A percentile compares a stretch with the other conserved stretches of the same genome.
Evolutionary conservation across 2,113 vertebrate species (phyloP).

Genomic region (Vanacampus margaritifer): DNA sequence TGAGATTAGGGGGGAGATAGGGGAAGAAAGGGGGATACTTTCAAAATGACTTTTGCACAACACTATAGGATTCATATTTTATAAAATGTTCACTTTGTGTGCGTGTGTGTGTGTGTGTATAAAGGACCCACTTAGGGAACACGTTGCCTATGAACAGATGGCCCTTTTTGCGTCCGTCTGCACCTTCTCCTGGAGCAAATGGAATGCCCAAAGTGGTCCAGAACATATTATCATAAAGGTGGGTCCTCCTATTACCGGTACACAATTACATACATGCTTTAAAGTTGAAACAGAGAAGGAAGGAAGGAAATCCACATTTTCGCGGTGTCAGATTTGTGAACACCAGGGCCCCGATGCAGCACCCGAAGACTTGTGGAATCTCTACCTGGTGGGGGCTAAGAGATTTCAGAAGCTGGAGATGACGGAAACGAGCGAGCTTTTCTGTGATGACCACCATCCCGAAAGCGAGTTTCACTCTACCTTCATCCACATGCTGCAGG

Average conservation of each 20-base stretch:
- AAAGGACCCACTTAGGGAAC: conserved; percentile 76
- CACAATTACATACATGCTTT: not conserved
- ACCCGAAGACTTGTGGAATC: conserved; percentile 55
- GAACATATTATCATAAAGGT: conserved; percentile 82
- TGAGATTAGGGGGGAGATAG: too few species aligned
- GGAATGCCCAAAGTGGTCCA: conserved; percentile 77
- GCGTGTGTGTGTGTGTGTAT: not conserved
- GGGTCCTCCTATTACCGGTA: too few species aligned
- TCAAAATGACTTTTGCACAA: not conserved
- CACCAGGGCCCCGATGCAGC: conserved; percentile 32
- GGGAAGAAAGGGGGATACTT: too few species aligned
- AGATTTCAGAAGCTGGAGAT: conserved; percentile 77
- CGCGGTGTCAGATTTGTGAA: conserved; percentile 73
- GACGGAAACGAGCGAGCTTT: conserved; percentile 68
- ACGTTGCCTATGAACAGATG: conserved; percentile 83
- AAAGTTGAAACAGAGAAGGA: too few species aligned
- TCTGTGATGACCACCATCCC: conserved; percentile 73
- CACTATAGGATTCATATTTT: not conserved
- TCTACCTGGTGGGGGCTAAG: conserved; percentile 76
- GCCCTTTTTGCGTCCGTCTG: conserved; percentile 79
- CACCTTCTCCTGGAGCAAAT: conserved; percentile 86
- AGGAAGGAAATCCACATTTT: not conserved
- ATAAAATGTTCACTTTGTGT: not conserved
- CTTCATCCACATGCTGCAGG: conserved; percentile 83
- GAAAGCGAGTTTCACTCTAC: conserved; percentile 84